Percentiles rank a stretch among this genome's conserved stretches.
phyloP scores from a whole-genome alignment of 2,113 vertebrate species.

The Mionectes macconnelli region DNA sequence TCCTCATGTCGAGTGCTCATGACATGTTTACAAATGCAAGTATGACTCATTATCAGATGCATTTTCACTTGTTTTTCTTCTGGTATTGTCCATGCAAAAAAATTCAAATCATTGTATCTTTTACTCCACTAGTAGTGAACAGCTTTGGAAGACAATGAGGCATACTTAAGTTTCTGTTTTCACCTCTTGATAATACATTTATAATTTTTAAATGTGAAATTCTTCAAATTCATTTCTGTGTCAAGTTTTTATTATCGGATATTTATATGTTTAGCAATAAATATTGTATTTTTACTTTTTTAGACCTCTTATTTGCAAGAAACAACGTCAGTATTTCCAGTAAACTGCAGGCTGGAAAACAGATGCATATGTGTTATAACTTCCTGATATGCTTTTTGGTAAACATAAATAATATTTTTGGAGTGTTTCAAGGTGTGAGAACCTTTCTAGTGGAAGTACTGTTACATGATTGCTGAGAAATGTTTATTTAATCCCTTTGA shows the following conservation, averaged over 20 bases:
- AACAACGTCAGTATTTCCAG: background rate
- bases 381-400: background rate
- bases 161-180: background rate
- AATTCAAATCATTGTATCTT: background rate
- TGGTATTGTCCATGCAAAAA: background rate
- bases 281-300: background rate
- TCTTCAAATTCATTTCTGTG: background rate
- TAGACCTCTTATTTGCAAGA: background rate
- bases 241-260: background rate
- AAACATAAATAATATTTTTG: background rate
- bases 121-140: background rate
- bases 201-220: background rate
- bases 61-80: slow-evolving; percentile 1
- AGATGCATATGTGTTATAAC: background rate
- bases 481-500: background rate
- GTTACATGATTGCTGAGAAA: background rate
- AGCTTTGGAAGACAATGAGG: background rate
- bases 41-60: background rate
- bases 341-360: background rate
- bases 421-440: background rate
- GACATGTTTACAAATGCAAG: background rate
- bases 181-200: background rate
- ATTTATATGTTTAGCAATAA: background rate
- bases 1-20: background rate
- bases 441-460: background rate